Percentiles rank a stretch among this genome's conserved stretches.
Evolutionary conservation across 1,140 invertebrate species (phyloP).

Genomic region (Oscheius sp.): DNA sequence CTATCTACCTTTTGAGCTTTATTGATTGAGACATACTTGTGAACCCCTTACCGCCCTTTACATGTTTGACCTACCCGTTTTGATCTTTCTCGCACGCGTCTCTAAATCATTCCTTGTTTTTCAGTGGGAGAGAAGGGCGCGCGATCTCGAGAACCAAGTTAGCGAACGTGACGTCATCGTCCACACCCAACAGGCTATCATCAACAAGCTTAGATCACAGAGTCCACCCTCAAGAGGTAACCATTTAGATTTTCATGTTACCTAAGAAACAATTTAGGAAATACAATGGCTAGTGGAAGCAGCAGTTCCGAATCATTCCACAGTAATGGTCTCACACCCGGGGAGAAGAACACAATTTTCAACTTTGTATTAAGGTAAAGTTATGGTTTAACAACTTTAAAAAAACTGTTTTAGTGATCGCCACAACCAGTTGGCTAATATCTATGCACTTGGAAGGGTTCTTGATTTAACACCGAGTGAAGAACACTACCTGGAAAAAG

Average conservation of each 20-base stretch:
- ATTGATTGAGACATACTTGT: no score
- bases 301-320: slow-evolving; percentile 29
- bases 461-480: slow-evolving; percentile 19
- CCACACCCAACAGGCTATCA: slow-evolving; percentile 24
- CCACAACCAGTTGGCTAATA: slow-evolving; percentile 22
- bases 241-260: background rate
- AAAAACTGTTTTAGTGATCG: background rate
- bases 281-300: slow-evolving; percentile 8
- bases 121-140: slow-evolving; percentile 24
- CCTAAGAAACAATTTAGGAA: background rate
- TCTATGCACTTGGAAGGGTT: slow-evolving; percentile 19
- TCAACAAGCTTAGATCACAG: slow-evolving; percentile 14
- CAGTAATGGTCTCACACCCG: slow-evolving; percentile 1
- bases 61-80: no score
- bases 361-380: slow-evolving; percentile 9
- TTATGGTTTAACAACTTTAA: background rate
- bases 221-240: slow-evolving; percentile 3
- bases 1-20: no score
- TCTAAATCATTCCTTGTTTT: background rate
- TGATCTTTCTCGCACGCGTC: no score
- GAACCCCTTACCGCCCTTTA: no score
- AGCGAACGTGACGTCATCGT: slow-evolving; percentile 27
- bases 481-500: slow-evolving; percentile 9
- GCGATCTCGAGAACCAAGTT: slow-evolving; percentile 26
- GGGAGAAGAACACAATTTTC: slow-evolving; percentile 8